Base-by-base conservation (phyloP, 2,113 vertebrate species). In the Sciurus niger region DNA sequence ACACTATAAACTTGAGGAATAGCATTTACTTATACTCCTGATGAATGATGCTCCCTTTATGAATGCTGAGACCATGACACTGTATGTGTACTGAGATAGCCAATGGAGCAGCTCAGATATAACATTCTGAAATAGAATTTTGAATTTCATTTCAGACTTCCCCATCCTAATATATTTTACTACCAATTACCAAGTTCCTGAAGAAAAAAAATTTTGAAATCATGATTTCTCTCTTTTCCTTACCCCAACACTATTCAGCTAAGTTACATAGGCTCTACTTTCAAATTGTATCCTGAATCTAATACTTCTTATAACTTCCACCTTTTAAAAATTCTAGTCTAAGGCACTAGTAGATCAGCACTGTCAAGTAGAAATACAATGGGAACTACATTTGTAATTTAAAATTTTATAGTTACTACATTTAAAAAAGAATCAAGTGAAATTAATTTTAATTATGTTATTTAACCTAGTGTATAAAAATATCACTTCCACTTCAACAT, bases 391-490 rank as follows among this genome's bases (percentile, higher is more conserved):
- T 65, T 60, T 89, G 9, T 74, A 94, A 80, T 76, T 55, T 63
- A 96, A 68, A 88, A 55, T 74, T 93, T 79, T 83, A 48, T 72
- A 82, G 37, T 85, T 93, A 53, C 30, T 74, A 48, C 20, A 67
- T 51, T 85, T 34, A 92, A 96, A 73, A 95, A 73, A 85, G 53
- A 85, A 80, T 55, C 51, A 40, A 73, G 4, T 68, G 22, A 90
- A 90, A 43, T 32, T 88, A 79, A 73, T 80, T 93, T 82, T 83
- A 92, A 70, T 88, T 68, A n/a, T 28, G 11, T 85, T 93, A 83
- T 90, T 79, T 84, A 83, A 60, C 60, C 16, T 20, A 70, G 9
- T 74, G 73, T 76, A 90, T 63, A 55, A 84, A 65, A 85, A 79
- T 72, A n/a, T 77, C 28, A 87, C 93, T 85, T 63, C 13, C 32